Evolutionary conservation across 2,888 invertebrate species (phyloP), one percentile per base, ranked within the genome.

Genomic region (Pterostichus niger): DNA sequence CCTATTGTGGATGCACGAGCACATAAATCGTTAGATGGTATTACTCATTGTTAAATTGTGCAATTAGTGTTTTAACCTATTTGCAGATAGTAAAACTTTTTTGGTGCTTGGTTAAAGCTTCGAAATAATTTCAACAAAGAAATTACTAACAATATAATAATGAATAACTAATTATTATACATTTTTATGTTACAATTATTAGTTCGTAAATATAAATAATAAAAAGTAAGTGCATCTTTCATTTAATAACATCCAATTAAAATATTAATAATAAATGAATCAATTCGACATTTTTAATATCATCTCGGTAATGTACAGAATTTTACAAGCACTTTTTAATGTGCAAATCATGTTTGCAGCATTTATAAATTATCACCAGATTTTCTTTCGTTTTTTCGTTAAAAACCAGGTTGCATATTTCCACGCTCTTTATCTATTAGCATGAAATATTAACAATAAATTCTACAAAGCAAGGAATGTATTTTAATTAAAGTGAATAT

Each of bases 301-400:
- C n/a, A 49, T 10, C 2, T 49, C 5, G 49, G 10, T 11, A 49
- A 4, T 49, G 40, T 49, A 49, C 49, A 11, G 13, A n/a, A 0
- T 40, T 5, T 49, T 49, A 49, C 49, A 49, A 49, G 49, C 49
- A n/a, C 49, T 40, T 49, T 11, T 49, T 49, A 49, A 49, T 49
- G 49, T 49, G 13, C 49, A 49, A 49, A 49, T 49, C 49, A 49
- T 49, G 49, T 49, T 49, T 49, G 10, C 49, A 49, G n/a, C 49
- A 49, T 49, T 49, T 49, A 49, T 49, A 49, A 49, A 49, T 49
- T 49, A 49, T 49, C 49, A 49, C 49, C 49, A 13, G 13, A 49
- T 49, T 49, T 13, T n/a, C 11, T 40, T 40, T 40, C 40, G 2
- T 40, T 40, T 49, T 49, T 49, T 49, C 10, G 49, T n/a, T 1